Base-by-base conservation (phyloP, 2,797 vertebrate genomes). In the Sparus aurata region DNA sequence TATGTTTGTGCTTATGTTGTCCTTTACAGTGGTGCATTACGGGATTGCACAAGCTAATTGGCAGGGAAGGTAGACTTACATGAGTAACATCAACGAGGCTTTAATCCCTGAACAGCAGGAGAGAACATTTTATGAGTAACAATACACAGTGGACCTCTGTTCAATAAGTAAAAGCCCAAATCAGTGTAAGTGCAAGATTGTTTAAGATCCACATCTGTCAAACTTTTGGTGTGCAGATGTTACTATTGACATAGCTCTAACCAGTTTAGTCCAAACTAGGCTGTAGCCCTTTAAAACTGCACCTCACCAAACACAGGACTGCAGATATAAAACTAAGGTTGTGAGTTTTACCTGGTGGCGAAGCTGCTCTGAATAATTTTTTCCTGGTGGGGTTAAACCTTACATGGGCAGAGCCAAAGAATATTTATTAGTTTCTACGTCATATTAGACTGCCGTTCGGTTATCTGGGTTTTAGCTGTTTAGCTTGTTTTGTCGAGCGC, bases 21-120 rank as follows among this genome's bases (percentile, higher is more conserved):
- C 6, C 58, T 57, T 63, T 25, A 17, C 54, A 18, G 34, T 69
- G 12, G 11, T 70, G 30, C 50, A 55, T 50, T 53, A 69, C 53
- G 67, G 73, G 53, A 47, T 34, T 69, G 23, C 60, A 43, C 13
- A 57, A n/a, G 59, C n/a, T 74, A 22, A 78, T 34, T 69, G 23
- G 22, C 54, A 25, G 25, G 60, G 22, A 27, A 12, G 23, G 7
- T 18, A 53, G 17, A 63, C 34, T 22, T 60, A 23, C 23, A 13
- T 23, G 9, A 16, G 66, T 50, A 60, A 43, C 41, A 18, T 41
- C 27, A 34, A 20, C n/a, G 5, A 57, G 38, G 17, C 17, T 54
- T 25, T 62, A 47, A 11, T 62, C 58, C 27, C 27, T 22, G 12
- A 49, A 63, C 41, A n/a, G 23, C 22, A 13, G 2, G 10, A 46